A percentile compares a stretch with the other conserved stretches of the same genome.
phyloP scores from a whole-genome alignment of 1,140 invertebrate genomes.

The Neodiprion lecontei region DNA sequence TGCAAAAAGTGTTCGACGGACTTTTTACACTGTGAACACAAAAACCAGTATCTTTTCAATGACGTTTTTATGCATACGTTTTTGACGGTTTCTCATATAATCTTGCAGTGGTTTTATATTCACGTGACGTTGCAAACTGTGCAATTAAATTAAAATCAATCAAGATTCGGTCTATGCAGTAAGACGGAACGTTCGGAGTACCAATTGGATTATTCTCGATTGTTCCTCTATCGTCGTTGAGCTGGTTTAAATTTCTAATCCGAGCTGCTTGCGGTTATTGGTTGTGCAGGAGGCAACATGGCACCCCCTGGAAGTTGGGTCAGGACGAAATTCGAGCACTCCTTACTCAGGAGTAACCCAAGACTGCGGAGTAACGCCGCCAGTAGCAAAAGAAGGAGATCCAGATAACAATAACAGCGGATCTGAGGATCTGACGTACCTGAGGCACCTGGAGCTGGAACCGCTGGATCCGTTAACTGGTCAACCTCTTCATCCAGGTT shows the following conservation, averaged over 20 bases:
- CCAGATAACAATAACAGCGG: constrained; percentile 58
- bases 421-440: constrained; percentile 67
- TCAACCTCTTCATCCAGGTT: constrained; percentile 48
- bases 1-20: no score
- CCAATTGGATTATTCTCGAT: constrained; percentile 24
- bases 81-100: no score
- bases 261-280: no score
- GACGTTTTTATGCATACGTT: no score
- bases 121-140: neutral
- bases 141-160: neutral
- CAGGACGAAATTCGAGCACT: constrained; percentile 53
- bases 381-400: constrained; percentile 53
- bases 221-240: constrained; percentile 5
- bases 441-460: constrained; percentile 81
- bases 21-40: no score
- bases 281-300: constrained; percentile 58
- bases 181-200: constrained; percentile 22
- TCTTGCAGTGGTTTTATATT: neutral
- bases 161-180: constrained; percentile 12
- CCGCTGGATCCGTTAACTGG: constrained; percentile 63
- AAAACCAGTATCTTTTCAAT: no score
- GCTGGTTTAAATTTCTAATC: no score
- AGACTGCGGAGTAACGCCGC: constrained; percentile 52
- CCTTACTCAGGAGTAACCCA: constrained; percentile 50
- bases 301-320: constrained; percentile 59